These are phyloP conservation scores for Sesamia nonagrioides DNA, from an alignment of 1,140 invertebrate genomes.

Conservation along the genomic window DNA sequence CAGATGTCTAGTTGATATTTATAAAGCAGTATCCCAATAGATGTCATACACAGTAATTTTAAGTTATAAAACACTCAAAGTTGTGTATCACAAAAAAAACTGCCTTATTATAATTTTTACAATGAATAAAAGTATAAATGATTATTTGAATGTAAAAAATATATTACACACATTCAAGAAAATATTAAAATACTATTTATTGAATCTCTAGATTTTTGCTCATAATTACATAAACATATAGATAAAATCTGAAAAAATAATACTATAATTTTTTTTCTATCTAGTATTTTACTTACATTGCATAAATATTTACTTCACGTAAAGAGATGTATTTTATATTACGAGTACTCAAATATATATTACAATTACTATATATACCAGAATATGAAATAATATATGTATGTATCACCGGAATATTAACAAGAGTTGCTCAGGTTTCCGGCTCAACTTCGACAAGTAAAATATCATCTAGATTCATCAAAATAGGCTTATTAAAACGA, in stretches of 20 bases:
- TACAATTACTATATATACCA: no score
- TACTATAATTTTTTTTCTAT: not conserved
- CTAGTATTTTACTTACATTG: not conserved
- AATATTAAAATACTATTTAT: not conserved
- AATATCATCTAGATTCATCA: conserved; percentile 14
- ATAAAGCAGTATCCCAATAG: not conserved
- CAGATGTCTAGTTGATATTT: not conserved
- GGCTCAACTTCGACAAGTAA: conserved; percentile 7
- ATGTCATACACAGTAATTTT: not conserved
- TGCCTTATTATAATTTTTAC: no score
- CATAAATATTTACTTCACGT: not conserved
- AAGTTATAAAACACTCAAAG: not conserved
- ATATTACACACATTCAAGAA: not conserved
- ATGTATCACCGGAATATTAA: not conserved
- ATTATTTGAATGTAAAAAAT: not conserved
- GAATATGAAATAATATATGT: not conserved
- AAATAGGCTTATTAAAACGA: conserved; percentile 25
- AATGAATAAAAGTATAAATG: not conserved
- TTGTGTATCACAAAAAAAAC: not conserved
- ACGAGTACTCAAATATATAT: not conserved
- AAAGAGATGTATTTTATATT: not conserved
- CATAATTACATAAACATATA: not conserved
- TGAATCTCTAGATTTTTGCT: not conserved
- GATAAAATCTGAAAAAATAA: not conserved
- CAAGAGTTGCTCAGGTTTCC: conserved; percentile 16